A percentile compares a stretch with the other conserved stretches of the same genome.
These are phyloP conservation scores for Valencia hispanica DNA, from an alignment of 2,797 vertebrate species.

Conservation along the genomic window DNA sequence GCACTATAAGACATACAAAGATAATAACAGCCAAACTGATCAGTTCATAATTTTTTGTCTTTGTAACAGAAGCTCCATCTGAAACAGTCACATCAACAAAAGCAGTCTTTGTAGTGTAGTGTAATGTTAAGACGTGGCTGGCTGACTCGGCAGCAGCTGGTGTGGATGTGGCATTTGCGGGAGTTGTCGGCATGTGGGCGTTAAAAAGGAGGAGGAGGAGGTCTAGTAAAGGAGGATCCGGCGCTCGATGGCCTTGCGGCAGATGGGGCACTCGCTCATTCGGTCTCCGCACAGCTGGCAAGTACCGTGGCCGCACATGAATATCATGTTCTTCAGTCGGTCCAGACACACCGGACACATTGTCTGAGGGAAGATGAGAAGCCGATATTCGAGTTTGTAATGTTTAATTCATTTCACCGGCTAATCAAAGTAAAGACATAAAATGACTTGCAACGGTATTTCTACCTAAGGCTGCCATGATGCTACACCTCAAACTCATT, in stretches of 20 bases:
- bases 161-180: constrained; percentile 53
- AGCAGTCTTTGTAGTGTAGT: constrained; percentile 35
- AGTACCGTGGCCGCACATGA: constrained; percentile 98
- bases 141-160: constrained; percentile 58
- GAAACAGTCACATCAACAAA: constrained; percentile 37
- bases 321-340: constrained; percentile 99
- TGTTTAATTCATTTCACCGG: not conserved
- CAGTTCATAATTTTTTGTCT: constrained; percentile 23
- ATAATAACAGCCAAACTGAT: constrained; percentile 24
- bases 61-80: constrained; percentile 62
- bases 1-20: constrained; percentile 27
- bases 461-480: not conserved
- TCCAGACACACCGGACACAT: constrained; percentile 99
- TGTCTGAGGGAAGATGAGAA: constrained; percentile 80
- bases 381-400: constrained; percentile 1
- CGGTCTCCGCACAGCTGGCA: constrained; percentile 98
- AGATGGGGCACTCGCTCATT: constrained; percentile 99
- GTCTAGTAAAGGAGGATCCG: constrained; percentile 96
- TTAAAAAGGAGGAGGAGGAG: constrained; percentile 24
- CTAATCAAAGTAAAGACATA: not conserved
- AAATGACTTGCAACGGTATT: not conserved
- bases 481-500: not conserved
- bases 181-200: constrained; percentile 31
- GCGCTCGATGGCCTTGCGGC: constrained; percentile 97
- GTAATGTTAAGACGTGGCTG: constrained; percentile 57